phyloP scores from a whole-genome alignment of 2,113 vertebrate genomes.

The Hippocampus abdominalis region DNA sequence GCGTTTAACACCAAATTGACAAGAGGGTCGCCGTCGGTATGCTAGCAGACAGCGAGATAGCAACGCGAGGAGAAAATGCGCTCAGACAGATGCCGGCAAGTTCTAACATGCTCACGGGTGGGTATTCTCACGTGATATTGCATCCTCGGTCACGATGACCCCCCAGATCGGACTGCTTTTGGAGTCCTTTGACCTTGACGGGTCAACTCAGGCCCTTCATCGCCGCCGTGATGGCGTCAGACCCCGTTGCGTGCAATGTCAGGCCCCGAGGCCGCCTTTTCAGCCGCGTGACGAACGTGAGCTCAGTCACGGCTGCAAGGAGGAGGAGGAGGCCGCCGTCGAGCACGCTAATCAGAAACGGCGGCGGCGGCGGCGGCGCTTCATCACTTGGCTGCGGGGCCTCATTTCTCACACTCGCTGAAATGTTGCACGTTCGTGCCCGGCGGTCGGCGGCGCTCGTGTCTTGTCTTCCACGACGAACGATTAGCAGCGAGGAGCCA shows the following conservation, averaged over 20 bases:
- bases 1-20: too few species aligned
- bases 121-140: too few species aligned
- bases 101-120: too few species aligned
- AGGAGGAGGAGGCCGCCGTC: constrained; percentile 26
- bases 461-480: constrained; percentile 56
- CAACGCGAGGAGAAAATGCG: not conserved
- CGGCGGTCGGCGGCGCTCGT: constrained; percentile 41
- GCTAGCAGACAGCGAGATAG: not conserved
- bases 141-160: not conserved
- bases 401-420: constrained; percentile 62
- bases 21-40: too few species aligned
- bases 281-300: constrained; percentile 37
- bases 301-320: constrained; percentile 33
- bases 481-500: constrained; percentile 63
- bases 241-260: not conserved
- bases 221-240: not conserved
- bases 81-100: too few species aligned
- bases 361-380: constrained; percentile 48
- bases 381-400: constrained; percentile 46
- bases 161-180: not conserved
- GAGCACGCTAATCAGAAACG: constrained; percentile 42
- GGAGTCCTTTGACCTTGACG: not conserved
- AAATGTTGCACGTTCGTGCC: constrained; percentile 59
- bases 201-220: not conserved
- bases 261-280: constrained; percentile 25